Conservation (phyloP, 2,113 vertebrate species). For the Oryzias celebensis region DNA sequence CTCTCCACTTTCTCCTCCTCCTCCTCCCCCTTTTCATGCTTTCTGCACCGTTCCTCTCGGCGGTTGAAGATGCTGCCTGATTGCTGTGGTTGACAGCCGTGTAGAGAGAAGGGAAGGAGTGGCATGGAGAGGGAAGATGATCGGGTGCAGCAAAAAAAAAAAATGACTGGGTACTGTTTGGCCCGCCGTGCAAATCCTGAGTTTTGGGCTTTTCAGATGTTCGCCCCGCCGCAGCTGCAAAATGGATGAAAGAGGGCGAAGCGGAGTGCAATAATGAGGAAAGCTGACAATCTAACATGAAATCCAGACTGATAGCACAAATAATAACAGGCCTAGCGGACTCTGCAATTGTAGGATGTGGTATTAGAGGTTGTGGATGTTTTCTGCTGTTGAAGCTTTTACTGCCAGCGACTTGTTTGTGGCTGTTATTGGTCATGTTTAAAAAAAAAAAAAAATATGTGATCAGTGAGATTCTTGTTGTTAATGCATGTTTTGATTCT, state of each 20-base stretch:
- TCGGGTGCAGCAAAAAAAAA: slow-evolving; percentile 28
- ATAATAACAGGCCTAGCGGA: slow-evolving; percentile 32
- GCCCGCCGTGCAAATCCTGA: slow-evolving; percentile 38
- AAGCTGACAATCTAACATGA: slow-evolving; percentile 37
- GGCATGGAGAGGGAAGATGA: slow-evolving; percentile 61
- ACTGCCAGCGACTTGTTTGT: slow-evolving; percentile 1
- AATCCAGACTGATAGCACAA: slow-evolving; percentile 33
- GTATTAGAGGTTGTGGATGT: slow-evolving; percentile 18
- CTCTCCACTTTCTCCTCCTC: slow-evolving; percentile 28
- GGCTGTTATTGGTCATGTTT: slow-evolving; percentile 5
- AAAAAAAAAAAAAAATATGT: not conserved
- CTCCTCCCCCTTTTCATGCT: slow-evolving; percentile 32
- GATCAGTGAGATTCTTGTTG: not conserved
- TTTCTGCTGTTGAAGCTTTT: not conserved
- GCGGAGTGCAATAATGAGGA: slow-evolving; percentile 24
- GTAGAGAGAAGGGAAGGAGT: slow-evolving; percentile 42
- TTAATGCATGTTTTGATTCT: not conserved
- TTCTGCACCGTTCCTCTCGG: slow-evolving; percentile 24
- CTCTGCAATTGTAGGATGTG: slow-evolving; percentile 15
- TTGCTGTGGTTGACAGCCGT: slow-evolving; percentile 58
- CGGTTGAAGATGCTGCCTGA: slow-evolving; percentile 43
- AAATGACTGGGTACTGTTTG: slow-evolving; percentile 50
- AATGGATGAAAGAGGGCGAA: slow-evolving; percentile 24
- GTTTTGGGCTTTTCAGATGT: slow-evolving; percentile 54
- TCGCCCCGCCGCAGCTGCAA: slow-evolving; percentile 41